Evolutionary conservation across 2,888 invertebrate genomes (phyloP), one percentile per base, ranked within the genome.

Genomic region (Pristionchus fissidentatus): DNA sequence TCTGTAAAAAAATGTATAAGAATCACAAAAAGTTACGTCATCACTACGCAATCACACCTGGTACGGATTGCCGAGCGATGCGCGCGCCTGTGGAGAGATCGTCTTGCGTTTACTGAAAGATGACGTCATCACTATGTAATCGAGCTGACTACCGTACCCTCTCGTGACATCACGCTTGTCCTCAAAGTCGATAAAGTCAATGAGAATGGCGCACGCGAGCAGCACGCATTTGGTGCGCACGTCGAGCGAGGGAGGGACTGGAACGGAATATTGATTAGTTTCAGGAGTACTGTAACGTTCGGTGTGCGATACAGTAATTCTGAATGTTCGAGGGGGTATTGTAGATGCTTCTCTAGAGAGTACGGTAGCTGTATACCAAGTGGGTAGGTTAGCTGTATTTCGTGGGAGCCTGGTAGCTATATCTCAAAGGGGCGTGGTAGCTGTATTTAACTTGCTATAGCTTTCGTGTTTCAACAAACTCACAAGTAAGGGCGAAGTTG

Each of bases 401-500:
- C n/a, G n/a, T n/a, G n/a, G n/a, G n/a, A n/a, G n/a, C n/a, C n/a
- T n/a, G n/a, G n/a, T n/a, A n/a, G n/a, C n/a, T n/a, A n/a, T n/a
- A n/a, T n/a, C n/a, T n/a, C n/a, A n/a, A n/a, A n/a, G n/a, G n/a
- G n/a, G n/a, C n/a, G n/a, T n/a, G n/a, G n/a, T n/a, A n/a, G n/a
- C n/a, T n/a, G n/a, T n/a, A n/a, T n/a, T n/a, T n/a, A n/a, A n/a
- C n/a, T n/a, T n/a, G n/a, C n/a, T n/a, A n/a, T n/a, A n/a, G n/a
- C n/a, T n/a, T n/a, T n/a, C n/a, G n/a, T n/a, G n/a, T n/a, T n/a
- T n/a, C 1, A 13, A 22, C 8, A 1, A 38, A 38, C 66, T 35
- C 22, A 66, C 66, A 66, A 66, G 66, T 66, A 38, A 66, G 38
- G 35, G 66, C 66, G 66, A 66, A 66, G 38, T 66, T 66, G 66